A percentile compares a stretch with the other conserved stretches of the same genome.
Conservation (phyloP, 2,888 invertebrate species). For the Lingula anatina region DNA sequence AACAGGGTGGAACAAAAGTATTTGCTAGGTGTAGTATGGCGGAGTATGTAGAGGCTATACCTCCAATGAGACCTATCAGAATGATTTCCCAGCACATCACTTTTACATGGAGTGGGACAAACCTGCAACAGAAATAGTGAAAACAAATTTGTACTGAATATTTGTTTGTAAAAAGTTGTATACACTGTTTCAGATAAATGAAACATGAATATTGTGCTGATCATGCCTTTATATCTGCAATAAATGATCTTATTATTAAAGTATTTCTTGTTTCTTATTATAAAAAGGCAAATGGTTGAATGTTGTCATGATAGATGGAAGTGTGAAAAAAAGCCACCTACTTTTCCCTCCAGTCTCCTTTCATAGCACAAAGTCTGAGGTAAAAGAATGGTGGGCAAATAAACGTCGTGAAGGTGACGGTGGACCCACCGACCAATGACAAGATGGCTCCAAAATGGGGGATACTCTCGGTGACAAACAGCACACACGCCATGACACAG, state of each 20-base stretch:
- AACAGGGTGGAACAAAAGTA: constrained; percentile 39
- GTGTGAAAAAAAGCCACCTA: no score
- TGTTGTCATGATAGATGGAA: no score
- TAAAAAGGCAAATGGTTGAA: no score
- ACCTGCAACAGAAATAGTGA: no score
- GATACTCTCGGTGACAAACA: constrained; percentile 74
- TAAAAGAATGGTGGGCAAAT: constrained; percentile 80
- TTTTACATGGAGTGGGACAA: constrained; percentile 59
- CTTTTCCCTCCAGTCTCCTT: constrained; percentile 55
- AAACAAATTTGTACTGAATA: no score
- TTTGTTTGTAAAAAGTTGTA: no score
- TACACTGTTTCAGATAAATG: no score
- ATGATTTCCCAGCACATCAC: constrained; percentile 62
- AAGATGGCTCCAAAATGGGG: constrained; percentile 82
- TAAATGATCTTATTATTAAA: no score
- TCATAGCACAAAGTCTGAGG: constrained; percentile 61
- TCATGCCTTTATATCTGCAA: no score
- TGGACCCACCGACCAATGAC: constrained; percentile 77
- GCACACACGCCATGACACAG: constrained; percentile 64
- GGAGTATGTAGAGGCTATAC: constrained; percentile 61
- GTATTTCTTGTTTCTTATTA: no score
- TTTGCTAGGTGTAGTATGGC: constrained; percentile 52
- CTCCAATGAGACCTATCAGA: constrained; percentile 60
- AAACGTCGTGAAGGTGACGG: constrained; percentile 78
- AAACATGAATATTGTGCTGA: no score